These are phyloP conservation scores for Poeciliopsis occidentalis DNA, from an alignment of 2,113 vertebrate species.

Conservation along the genomic window DNA sequence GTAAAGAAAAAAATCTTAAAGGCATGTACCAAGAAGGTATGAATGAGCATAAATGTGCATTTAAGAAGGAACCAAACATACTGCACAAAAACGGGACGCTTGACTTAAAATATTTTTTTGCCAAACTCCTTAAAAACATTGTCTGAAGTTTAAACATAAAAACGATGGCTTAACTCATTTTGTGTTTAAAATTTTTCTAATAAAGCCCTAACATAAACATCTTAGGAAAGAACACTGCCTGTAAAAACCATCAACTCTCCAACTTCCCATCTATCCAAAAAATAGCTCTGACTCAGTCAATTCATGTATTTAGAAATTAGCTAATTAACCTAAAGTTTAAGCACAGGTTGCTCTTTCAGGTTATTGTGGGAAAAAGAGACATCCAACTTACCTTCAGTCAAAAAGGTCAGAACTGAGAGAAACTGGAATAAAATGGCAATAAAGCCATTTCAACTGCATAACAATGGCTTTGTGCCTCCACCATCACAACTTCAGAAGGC, in stretches of 20 bases:
- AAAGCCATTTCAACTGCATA: neutral
- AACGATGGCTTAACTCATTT: neutral
- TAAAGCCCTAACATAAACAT: neutral
- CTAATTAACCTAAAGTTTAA: slow-evolving; percentile 41
- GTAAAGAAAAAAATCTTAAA: neutral
- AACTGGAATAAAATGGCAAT: neutral
- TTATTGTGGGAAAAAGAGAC: neutral
- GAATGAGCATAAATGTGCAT: neutral
- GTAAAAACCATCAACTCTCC: neutral
- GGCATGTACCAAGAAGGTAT: slow-evolving; percentile 20
- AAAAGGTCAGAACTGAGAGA: slow-evolving; percentile 70
- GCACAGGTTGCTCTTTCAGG: slow-evolving; percentile 62
- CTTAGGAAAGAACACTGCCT: neutral
- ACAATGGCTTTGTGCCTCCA: neutral
- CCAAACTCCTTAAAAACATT: neutral
- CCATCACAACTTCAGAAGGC: neutral
- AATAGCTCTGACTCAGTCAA: slow-evolving; percentile 3
- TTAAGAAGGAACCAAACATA: slow-evolving; percentile 15
- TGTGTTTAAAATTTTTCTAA: slow-evolving; percentile 8
- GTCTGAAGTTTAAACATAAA: neutral
- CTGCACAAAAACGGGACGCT: neutral
- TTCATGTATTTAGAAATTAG: neutral
- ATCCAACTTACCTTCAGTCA: slow-evolving; percentile 77
- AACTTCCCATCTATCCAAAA: neutral
- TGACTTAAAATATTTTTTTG: neutral